phyloP scores from a whole-genome alignment of 2,797 vertebrate genomes.

The Sebastes umbrosus region DNA sequence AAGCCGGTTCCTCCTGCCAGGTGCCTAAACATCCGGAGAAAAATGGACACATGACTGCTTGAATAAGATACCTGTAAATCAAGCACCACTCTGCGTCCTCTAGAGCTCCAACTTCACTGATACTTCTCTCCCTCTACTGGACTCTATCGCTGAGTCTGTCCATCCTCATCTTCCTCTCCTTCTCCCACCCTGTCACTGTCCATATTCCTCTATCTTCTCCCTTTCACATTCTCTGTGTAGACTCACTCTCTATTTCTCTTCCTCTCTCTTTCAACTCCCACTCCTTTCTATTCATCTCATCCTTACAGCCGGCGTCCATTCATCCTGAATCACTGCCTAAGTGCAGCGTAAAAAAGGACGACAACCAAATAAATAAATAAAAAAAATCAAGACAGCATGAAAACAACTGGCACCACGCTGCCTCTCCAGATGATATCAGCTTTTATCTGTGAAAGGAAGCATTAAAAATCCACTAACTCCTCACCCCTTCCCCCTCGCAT shows the following conservation, averaged over 20 bases:
- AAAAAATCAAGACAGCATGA: constrained; percentile 22
- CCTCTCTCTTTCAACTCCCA: constrained; percentile 10
- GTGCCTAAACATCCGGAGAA: not conserved
- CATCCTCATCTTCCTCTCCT: constrained; percentile 17
- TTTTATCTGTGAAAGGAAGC: constrained; percentile 52
- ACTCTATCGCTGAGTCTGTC: not conserved
- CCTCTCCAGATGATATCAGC: constrained; percentile 45
- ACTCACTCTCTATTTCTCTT: not conserved
- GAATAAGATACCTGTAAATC: constrained; percentile 1
- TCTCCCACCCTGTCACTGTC: constrained; percentile 13
- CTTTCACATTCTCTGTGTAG: not conserved
- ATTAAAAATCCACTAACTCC: constrained; percentile 32
- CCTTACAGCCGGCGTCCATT: constrained; percentile 38
- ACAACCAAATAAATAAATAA: not conserved
- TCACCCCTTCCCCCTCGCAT: not conserved
- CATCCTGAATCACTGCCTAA: constrained; percentile 24
- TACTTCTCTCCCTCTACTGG: not conserved
- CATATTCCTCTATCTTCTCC: constrained; percentile 12
- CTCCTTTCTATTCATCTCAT: constrained; percentile 39
- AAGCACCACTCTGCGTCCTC: not conserved
- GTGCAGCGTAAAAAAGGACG: constrained; percentile 15
- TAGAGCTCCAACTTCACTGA: constrained; percentile 2
- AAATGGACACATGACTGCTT: not conserved
- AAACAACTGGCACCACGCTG: constrained; percentile 30
- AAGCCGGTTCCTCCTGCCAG: not conserved